A percentile compares a stretch with the other conserved stretches of the same genome.
These are phyloP conservation scores for Cheirogaleus major DNA, from an alignment of 2,797 vertebrate species.

Conservation along the genomic window DNA sequence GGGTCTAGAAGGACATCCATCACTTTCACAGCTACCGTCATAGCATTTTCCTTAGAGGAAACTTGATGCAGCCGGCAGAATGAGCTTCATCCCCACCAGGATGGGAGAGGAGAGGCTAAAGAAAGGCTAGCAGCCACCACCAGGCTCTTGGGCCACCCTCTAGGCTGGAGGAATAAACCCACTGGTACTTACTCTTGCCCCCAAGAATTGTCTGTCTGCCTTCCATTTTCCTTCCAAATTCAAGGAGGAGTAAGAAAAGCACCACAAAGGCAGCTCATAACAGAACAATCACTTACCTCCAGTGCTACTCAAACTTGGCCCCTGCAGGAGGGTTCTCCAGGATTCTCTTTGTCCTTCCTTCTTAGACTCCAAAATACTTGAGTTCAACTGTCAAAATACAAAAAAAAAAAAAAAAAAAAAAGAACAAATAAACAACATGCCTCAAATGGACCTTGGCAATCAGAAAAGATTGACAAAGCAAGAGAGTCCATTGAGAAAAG, in stretches of 20 bases:
- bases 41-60: background rate
- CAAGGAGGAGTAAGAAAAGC: background rate
- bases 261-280: background rate
- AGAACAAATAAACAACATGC: background rate
- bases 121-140: background rate
- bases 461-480: background rate
- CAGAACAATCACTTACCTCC: background rate
- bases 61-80: rapidly evolving
- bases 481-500: background rate
- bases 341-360: background rate
- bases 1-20: background rate
- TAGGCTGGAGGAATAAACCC: background rate
- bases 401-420: background rate
- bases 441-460: background rate
- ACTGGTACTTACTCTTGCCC: background rate
- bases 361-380: background rate
- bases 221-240: background rate
- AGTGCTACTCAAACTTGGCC: background rate
- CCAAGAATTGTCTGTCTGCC: background rate
- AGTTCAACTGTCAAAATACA: background rate
- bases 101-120: background rate
- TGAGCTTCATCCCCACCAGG: background rate
- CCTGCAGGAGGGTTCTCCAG: background rate
- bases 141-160: no score
- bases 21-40: background rate